A percentile compares a stretch with the other conserved stretches of the same genome.
phyloP scores from a whole-genome alignment of 2,888 invertebrate species.

The Muschampia plurimacula region DNA sequence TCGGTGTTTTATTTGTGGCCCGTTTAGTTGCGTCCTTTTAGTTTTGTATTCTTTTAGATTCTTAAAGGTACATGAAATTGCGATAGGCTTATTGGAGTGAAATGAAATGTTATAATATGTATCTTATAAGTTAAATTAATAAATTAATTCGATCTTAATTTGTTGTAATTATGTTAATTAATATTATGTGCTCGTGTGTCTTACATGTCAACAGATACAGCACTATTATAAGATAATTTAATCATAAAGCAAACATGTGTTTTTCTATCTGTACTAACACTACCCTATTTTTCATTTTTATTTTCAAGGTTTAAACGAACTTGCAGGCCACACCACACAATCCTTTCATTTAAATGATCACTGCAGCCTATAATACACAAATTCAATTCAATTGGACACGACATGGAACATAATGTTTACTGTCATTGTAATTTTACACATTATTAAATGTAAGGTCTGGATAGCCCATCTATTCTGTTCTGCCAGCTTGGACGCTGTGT shows the following conservation, averaged over 20 bases:
- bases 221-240: slow-evolving; percentile 32
- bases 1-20: slow-evolving; percentile 79
- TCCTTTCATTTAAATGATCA: background rate
- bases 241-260: slow-evolving; percentile 24
- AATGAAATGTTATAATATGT: slow-evolving; percentile 24
- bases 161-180: slow-evolving; percentile 27
- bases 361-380: background rate
- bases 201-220: slow-evolving; percentile 15
- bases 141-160: slow-evolving; percentile 26
- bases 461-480: too few relatives aligned
- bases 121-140: slow-evolving; percentile 33
- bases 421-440: too few relatives aligned
- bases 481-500: too few relatives aligned
- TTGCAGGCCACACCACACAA: background rate
- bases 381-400: background rate
- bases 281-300: background rate
- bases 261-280: slow-evolving; percentile 19
- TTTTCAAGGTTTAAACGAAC: background rate
- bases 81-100: slow-evolving; percentile 15
- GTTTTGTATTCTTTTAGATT: slow-evolving; percentile 10
- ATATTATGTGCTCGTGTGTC: slow-evolving; percentile 12
- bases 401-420: too few relatives aligned
- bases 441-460: too few relatives aligned
- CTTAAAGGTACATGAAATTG: background rate
- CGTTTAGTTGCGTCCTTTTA: slow-evolving; percentile 27